Percentiles rank a stretch among this genome's conserved stretches.
Evolutionary conservation across 2,888 invertebrate genomes (phyloP).

Genomic region (Ctenicera cuprea): DNA sequence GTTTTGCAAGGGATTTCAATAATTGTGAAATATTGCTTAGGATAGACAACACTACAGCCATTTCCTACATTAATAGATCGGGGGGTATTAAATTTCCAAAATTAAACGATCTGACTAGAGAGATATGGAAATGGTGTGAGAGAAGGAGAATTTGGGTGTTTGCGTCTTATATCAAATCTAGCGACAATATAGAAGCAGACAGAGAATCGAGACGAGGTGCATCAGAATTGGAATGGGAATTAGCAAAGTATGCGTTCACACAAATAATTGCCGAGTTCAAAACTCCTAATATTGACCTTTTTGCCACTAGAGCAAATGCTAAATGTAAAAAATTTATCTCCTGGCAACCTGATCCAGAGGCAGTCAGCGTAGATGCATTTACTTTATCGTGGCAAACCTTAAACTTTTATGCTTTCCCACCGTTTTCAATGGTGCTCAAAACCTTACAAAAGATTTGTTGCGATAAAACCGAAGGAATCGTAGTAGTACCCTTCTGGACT

Average conservation of each 20-base stretch:
- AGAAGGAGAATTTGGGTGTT: constrained; percentile 30
- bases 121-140: constrained; percentile 26
- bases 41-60: constrained; percentile 58
- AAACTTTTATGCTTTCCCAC: constrained; percentile 34
- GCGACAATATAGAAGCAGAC: constrained; percentile 36
- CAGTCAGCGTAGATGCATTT: constrained; percentile 13
- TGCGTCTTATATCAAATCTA: constrained; percentile 34
- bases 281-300: constrained; percentile 30
- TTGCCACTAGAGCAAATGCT: constrained; percentile 39
- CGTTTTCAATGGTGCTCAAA: constrained; percentile 28
- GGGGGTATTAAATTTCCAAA: constrained; percentile 51
- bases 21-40: constrained; percentile 55
- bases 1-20: constrained; percentile 41
- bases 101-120: constrained; percentile 54
- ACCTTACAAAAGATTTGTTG: constrained; percentile 52
- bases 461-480: constrained; percentile 57
- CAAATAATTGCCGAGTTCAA: constrained; percentile 5
- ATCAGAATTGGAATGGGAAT: constrained; percentile 27
- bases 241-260: constrained; percentile 4
- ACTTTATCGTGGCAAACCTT: constrained; percentile 9
- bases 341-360: neutral
- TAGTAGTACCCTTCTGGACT: constrained; percentile 59
- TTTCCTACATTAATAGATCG: constrained; percentile 58
- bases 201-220: constrained; percentile 29
- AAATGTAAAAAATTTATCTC: constrained; percentile 24